phyloP scores from a whole-genome alignment of 2,113 vertebrate species.

The Pomatorhinus ruficollis region DNA sequence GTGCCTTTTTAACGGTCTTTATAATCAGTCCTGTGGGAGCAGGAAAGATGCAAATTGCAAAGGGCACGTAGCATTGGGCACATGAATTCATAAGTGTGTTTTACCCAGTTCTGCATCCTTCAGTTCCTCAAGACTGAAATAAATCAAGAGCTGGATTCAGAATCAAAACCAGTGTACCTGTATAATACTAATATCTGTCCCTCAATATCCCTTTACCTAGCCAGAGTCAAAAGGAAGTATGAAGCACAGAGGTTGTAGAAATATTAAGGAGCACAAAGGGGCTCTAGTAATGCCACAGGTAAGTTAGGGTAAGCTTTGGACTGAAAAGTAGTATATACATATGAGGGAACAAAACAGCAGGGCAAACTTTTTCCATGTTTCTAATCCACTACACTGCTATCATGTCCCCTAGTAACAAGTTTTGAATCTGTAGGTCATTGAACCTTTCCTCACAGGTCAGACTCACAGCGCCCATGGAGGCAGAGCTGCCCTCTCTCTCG shows the following conservation, averaged over 20 bases:
- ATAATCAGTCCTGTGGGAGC: background rate
- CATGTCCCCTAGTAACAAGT: fast-evolving
- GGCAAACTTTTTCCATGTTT: background rate
- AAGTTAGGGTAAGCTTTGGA: background rate
- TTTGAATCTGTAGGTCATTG: background rate
- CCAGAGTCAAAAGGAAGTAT: background rate
- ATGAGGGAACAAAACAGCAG: background rate
- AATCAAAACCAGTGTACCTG: background rate
- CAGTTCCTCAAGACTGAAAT: background rate
- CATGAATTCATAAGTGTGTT: background rate
- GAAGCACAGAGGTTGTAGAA: background rate
- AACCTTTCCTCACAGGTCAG: background rate
- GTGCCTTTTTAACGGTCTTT: background rate
- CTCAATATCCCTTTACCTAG: background rate
- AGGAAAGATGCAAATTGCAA: background rate
- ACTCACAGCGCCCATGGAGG: too few species aligned
- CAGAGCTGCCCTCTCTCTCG: background rate
- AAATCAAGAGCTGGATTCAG: background rate
- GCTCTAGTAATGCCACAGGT: fast-evolving
- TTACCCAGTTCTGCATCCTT: background rate
- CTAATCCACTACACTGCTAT: background rate
- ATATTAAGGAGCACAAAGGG: background rate
- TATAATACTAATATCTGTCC: background rate
- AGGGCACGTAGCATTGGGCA: fast-evolving
- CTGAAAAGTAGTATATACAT: background rate